Base-by-base conservation (phyloP, 2,113 vertebrate genomes). In the Cryptotis parvus region DNA sequence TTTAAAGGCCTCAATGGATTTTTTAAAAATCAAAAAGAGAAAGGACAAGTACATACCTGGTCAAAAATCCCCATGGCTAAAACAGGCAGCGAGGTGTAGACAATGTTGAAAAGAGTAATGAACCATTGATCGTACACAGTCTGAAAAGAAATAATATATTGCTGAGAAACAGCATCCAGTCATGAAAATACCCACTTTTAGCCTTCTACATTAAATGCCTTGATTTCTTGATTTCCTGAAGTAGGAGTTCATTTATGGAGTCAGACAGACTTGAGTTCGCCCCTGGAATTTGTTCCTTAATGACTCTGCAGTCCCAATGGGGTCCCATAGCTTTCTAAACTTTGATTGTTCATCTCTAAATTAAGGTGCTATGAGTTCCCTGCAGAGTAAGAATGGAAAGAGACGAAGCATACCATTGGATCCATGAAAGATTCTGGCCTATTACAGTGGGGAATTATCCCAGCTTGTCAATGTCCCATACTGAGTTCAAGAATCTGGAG, bases 101-200 rank as follows among this genome's bases (percentile, higher is more conserved):
- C 98, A 88, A 98, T 98, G 87, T 98, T 99, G 97, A 98, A 99
- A 84, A 99, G 97, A 43, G 98, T 98, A 86, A 99, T 98, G 95
- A 99, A 99, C 98, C 98, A 98, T 95, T 98, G 98, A 95, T 98
- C 98, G 90, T 99, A 99, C 69, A 98, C 98, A 6, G 98, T 98
- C 98, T 99, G 95, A 49, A 96, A 97, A 77, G 22, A 96, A 90
- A 90, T 9, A 93, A 58, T 68, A 52, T 9, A 58, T 49, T 26
- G n/a, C 22, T 94, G 35, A 95, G 72, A 89, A 96, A 80, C 3
- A 80, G 5, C 9, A 16, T 77, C 10, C 41, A 35, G n/a, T 0
- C 39, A 10, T 39, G 41, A 83, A 27, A 49, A 65, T 20, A 69
- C 49, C 61, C 27, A n/a, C 16, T 45, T 41, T 45, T 11, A 24